phyloP scores from a whole-genome alignment of 2,113 vertebrate species.

The Puntigrus tetrazona region DNA sequence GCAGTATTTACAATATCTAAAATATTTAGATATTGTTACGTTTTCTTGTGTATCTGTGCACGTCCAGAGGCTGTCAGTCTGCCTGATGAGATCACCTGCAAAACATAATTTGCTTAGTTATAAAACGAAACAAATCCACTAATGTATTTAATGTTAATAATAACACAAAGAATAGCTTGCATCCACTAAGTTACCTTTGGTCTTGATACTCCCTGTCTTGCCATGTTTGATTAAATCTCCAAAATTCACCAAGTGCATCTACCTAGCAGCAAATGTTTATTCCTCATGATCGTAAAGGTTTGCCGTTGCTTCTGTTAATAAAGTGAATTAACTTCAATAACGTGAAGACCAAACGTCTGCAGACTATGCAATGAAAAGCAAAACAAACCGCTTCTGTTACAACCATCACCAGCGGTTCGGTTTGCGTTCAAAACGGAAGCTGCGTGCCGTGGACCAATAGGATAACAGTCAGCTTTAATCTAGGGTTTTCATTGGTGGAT shows the following conservation, averaged over 20 bases:
- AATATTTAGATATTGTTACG: conserved; percentile 49
- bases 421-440: conserved; percentile 47
- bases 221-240: conserved; percentile 7
- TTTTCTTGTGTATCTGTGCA: conserved; percentile 45
- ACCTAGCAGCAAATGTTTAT: not conserved
- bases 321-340: not conserved
- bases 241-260: not conserved
- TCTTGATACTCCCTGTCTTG: conserved; percentile 40
- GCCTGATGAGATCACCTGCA: conserved; percentile 71
- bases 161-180: not conserved
- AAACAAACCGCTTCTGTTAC: not conserved
- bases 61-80: conserved; percentile 58
- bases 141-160: not conserved
- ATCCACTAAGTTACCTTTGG: conserved; percentile 48
- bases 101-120: not conserved
- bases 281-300: not conserved
- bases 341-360: not conserved
- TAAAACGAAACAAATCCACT: not conserved
- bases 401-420: not conserved
- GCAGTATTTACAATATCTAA: no score
- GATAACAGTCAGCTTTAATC: not conserved
- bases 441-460: conserved; percentile 26
- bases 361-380: not conserved
- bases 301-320: not conserved
- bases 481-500: conserved; percentile 13